phyloP scores from a whole-genome alignment of 2,113 vertebrate species.

The Symphodus melops region DNA sequence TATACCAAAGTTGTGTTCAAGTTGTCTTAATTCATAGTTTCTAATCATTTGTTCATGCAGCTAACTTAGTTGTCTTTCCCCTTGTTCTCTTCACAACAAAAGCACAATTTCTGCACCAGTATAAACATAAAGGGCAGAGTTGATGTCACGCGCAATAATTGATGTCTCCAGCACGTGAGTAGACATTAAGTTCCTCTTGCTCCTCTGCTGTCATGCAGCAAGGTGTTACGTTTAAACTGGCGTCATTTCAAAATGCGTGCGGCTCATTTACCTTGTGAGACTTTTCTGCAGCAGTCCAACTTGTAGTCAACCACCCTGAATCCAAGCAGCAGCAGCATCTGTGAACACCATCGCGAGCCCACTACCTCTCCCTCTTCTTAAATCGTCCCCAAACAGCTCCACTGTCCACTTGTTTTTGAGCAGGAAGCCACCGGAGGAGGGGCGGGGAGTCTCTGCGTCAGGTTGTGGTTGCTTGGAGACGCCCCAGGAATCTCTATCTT shows the following conservation, averaged over 20 bases:
- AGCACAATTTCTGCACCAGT: neutral
- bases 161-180: neutral
- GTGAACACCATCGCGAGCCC: neutral
- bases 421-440: constrained; percentile 52
- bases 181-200: neutral
- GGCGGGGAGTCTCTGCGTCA: constrained; percentile 68
- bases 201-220: neutral
- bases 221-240: no score
- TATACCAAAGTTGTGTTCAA: neutral
- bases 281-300: neutral
- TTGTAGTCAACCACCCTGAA: neutral
- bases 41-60: neutral
- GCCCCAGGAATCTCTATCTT: constrained; percentile 62
- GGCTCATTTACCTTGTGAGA: constrained; percentile 34
- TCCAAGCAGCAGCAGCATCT: neutral
- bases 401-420: constrained; percentile 55
- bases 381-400: neutral
- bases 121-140: neutral
- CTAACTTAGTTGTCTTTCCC: neutral
- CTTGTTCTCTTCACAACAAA: neutral
- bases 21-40: neutral
- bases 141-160: neutral
- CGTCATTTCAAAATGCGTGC: neutral
- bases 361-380: neutral
- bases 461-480: constrained; percentile 79